A percentile compares a stretch with the other conserved stretches of the same genome.
Conservation (phyloP, 2,113 vertebrate genomes). For the Periophthalmus modestus region DNA sequence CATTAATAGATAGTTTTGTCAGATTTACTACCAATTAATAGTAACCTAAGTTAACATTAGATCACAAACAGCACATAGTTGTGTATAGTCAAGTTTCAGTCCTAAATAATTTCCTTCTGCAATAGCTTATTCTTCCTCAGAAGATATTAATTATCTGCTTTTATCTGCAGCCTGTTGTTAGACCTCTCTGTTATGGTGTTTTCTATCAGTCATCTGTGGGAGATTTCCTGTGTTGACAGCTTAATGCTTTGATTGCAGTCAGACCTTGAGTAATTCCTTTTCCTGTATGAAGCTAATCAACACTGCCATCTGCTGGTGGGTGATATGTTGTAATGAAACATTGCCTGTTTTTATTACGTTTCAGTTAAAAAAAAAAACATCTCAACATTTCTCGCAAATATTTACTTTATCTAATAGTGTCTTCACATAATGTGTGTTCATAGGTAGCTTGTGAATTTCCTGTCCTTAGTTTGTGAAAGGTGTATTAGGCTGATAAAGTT, state of each 20-base stretch:
- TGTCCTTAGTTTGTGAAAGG: slow-evolving; percentile 38
- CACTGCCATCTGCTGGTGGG: slow-evolving; percentile 70
- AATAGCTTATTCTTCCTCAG: background rate
- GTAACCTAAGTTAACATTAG: background rate
- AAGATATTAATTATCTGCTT: slow-evolving; percentile 20
- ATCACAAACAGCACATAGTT: background rate
- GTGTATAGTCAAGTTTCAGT: background rate
- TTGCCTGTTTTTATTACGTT: background rate
- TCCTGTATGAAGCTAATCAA: slow-evolving; percentile 48
- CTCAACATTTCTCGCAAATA: background rate
- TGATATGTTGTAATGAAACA: background rate
- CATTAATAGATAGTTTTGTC: background rate
- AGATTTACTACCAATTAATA: background rate
- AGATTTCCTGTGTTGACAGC: slow-evolving; percentile 38
- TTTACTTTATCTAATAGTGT: slow-evolving; percentile 7
- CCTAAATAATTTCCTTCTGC: slow-evolving; percentile 1
- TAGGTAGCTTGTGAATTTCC: slow-evolving; percentile 19
- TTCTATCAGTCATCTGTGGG: slow-evolving; percentile 44
- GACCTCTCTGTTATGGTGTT: slow-evolving; percentile 11
- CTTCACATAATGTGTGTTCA: slow-evolving; percentile 20
- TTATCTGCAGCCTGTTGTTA: slow-evolving; percentile 22
- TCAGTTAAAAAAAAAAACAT: background rate
- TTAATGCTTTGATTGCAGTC: slow-evolving; percentile 40
- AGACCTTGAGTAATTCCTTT: slow-evolving; percentile 3
- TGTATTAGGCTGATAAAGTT: slow-evolving; percentile 38